Evolutionary conservation across 2,888 invertebrate genomes (phyloP).

Genomic region (Drosophila villosipedis): DNA sequence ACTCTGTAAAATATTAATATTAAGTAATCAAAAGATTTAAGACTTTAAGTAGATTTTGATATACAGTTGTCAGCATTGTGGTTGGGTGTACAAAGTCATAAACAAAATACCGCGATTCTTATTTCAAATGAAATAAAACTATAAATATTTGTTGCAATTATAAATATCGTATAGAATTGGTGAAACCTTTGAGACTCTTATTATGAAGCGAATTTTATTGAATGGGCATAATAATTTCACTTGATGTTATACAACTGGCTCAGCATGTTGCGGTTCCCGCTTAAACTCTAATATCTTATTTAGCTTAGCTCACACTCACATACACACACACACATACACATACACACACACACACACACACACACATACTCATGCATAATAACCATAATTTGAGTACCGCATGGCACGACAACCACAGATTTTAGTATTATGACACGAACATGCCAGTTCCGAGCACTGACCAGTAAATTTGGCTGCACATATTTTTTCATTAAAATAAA

Average conservation of each 20-base stretch:
- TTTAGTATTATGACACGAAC: conserved; percentile 72
- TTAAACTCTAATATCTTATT: conserved; percentile 20
- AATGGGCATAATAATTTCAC: background rate
- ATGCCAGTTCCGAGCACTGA: conserved; percentile 36
- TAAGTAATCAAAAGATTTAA: background rate
- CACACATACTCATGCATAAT: conserved; percentile 21
- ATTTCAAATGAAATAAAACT: background rate
- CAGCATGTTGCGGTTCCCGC: conserved; percentile 36
- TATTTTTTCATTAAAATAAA: conserved; percentile 52
- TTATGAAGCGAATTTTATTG: background rate
- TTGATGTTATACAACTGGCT: conserved; percentile 29
- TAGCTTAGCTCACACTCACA: conserved; percentile 13
- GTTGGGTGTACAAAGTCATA: background rate
- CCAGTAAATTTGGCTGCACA: conserved; percentile 49
- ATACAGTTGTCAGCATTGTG: background rate
- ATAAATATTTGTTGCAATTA: background rate
- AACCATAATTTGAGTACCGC: conserved; percentile 51
- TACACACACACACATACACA: background rate
- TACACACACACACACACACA: background rate
- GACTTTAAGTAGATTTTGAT: background rate
- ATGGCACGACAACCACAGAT: conserved; percentile 67
- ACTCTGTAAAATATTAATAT: background rate
- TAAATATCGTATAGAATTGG: background rate
- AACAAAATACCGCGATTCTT: no score
- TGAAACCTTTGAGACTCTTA: background rate